A percentile compares a stretch with the other conserved stretches of the same genome.
Conservation (phyloP, 1,140 invertebrate genomes). For the Uloborus diversus region DNA sequence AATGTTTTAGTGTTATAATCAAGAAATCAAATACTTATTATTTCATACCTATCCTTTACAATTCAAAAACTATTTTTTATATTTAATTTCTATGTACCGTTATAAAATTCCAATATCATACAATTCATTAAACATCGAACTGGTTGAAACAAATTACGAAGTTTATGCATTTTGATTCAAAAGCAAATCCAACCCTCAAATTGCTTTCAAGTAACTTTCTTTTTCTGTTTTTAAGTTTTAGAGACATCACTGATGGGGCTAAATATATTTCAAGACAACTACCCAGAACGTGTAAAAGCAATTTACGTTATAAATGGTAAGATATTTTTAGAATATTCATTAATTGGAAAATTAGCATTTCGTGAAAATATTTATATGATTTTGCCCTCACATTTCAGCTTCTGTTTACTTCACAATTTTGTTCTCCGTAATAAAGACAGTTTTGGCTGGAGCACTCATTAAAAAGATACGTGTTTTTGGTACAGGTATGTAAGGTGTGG, state of each 20-base stretch:
- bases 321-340: not conserved
- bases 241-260: not conserved
- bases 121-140: no score
- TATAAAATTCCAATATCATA: no score
- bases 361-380: not conserved
- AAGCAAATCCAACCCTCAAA: no score
- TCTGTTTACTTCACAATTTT: not conserved
- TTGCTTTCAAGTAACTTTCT: no score
- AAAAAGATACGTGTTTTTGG: not conserved
- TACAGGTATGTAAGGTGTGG: not conserved
- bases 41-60: no score
- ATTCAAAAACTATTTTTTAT: no score
- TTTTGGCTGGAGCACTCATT: not conserved
- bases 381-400: not conserved
- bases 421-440: not conserved
- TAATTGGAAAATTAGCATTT: not conserved
- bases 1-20: no score
- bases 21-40: no score
- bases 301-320: conserved; percentile 3
- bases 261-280: conserved; percentile 8
- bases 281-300: not conserved
- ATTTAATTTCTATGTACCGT: no score
- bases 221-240: not conserved
- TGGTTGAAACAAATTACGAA: no score
- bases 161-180: no score